These are phyloP conservation scores for Parelbella ahira DNA, from an alignment of 2,888 invertebrate genomes.

Conservation along the genomic window DNA sequence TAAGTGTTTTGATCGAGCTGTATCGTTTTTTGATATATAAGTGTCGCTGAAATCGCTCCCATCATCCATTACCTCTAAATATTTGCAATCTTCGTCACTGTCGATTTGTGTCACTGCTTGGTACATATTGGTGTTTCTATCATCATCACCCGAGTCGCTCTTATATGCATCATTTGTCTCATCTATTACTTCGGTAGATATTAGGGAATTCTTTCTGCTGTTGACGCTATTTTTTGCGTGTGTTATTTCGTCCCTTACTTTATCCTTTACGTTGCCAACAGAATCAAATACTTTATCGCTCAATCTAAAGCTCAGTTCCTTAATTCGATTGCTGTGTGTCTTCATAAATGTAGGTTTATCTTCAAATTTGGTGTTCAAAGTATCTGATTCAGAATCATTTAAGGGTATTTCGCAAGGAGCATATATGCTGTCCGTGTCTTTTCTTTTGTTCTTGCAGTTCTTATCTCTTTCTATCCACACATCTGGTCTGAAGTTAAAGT, in stretches of 20 bases:
- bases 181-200: slow-evolving; percentile 36
- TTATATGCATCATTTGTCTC: slow-evolving; percentile 46
- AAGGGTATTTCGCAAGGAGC: slow-evolving; percentile 64
- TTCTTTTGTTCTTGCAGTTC: slow-evolving; percentile 22
- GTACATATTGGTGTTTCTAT: slow-evolving; percentile 41
- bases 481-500: slow-evolving; percentile 41
- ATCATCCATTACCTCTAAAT: slow-evolving; percentile 70
- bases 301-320: slow-evolving; percentile 50
- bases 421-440: slow-evolving; percentile 47
- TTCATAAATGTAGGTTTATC: slow-evolving; percentile 38
- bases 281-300: slow-evolving; percentile 62
- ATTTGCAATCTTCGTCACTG: slow-evolving; percentile 61
- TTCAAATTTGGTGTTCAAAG: slow-evolving; percentile 38
- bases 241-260: slow-evolving; percentile 43
- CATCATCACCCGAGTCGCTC: slow-evolving; percentile 46
- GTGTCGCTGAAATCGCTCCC: slow-evolving; percentile 52
- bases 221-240: slow-evolving; percentile 40
- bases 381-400: slow-evolving; percentile 49
- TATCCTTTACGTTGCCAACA: slow-evolving; percentile 53
- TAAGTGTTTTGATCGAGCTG: slow-evolving; percentile 12
- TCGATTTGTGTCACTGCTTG: slow-evolving; percentile 49
- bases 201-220: slow-evolving; percentile 47
- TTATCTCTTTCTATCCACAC: slow-evolving; percentile 43
- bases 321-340: slow-evolving; percentile 50
- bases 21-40: slow-evolving; percentile 18